Evolutionary conservation across 2,888 invertebrate species (phyloP), one percentile per base, ranked within the genome.

Genomic region (Muschampia plurimacula): DNA sequence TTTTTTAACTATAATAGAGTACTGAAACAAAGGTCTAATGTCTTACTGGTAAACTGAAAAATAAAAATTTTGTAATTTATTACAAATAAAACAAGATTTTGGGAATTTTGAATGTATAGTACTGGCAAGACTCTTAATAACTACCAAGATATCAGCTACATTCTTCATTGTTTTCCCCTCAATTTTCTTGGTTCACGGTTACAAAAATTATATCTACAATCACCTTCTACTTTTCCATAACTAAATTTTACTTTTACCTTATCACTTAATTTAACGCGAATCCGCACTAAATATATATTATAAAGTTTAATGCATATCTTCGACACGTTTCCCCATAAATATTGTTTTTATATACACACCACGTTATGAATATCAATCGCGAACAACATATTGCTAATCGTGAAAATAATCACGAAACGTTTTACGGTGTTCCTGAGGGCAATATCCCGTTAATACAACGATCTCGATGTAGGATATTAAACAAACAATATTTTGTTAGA

Each of bases 1-100:
- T 74, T 80, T 81, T 80, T 80, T 77, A 78, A 81, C 77, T 78
- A 73, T 76, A 78, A 75, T 36, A 41, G 41, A 39, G 41, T 2
- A 60, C 13, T 36, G 60, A 60, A 28, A 60, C 60, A 36, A 28
- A 60, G 2, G 9, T 57, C 4, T 10, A 3, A 28, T 28, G 15
- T 15, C 44, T 2, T 8, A 44, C 7, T 44, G 10, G 44, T 44
- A 10, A 10, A 44, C 7, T 7, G 7, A 39, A 4, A 39, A 39
- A 39, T 6, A 6, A 39, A 22, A 22, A 22, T 22, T 22, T 22
- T 22, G 22, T 22, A 22, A 22, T 22, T 22, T 22, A 22, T 22
- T 22, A 22, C 22, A 22, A 22, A 22, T 22, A 22, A 22, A 22
- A 22, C 22, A 22, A 7, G 7, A 39, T 7, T 39, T 39, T 39